phyloP scores from a whole-genome alignment of 2,113 vertebrate genomes.

The Oryzias melastigma region DNA sequence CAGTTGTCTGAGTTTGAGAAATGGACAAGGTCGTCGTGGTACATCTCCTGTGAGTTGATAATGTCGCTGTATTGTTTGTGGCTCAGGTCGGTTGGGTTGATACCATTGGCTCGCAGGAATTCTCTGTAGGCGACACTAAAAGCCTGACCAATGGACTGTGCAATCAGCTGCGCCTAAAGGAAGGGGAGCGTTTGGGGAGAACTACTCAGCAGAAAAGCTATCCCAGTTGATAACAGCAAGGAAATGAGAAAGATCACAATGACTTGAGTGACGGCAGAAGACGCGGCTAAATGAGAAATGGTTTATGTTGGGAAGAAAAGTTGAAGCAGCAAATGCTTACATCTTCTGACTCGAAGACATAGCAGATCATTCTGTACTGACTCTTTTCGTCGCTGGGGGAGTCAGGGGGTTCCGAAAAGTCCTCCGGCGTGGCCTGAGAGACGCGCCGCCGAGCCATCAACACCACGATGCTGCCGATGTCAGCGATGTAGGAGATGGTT shows the following conservation, averaged over 20 bases:
- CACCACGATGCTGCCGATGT: slow-evolving; percentile 96
- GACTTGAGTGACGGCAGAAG: slow-evolving; percentile 6
- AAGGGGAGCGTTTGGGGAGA: slow-evolving; percentile 32
- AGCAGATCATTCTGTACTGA: slow-evolving; percentile 98
- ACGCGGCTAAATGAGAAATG: slow-evolving; percentile 15
- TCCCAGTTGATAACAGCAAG: slow-evolving; percentile 34
- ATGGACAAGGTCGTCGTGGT: slow-evolving; percentile 98
- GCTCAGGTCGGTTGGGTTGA: slow-evolving; percentile 97
- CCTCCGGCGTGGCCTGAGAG: slow-evolving; percentile 87
- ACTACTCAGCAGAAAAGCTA: slow-evolving; percentile 47
- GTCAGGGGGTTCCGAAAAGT: slow-evolving; percentile 87
- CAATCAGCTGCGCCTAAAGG: slow-evolving; percentile 93
- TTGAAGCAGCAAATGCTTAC: slow-evolving; percentile 78
- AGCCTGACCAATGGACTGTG: slow-evolving; percentile 98
- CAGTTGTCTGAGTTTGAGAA: slow-evolving; percentile 99
- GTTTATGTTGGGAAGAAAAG: neutral
- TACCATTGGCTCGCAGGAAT: slow-evolving; percentile 95
- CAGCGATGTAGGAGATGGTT: slow-evolving; percentile 97
- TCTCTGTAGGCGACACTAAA: slow-evolving; percentile 99
- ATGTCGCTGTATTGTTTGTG: slow-evolving; percentile 99
- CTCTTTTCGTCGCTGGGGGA: slow-evolving; percentile 85
- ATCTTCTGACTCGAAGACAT: slow-evolving; percentile 97
- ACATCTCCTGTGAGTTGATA: slow-evolving; percentile 99
- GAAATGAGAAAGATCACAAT: slow-evolving; percentile 26
- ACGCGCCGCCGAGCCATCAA: slow-evolving; percentile 93